Percentiles rank a stretch among this genome's conserved stretches.
phyloP scores from a whole-genome alignment of 2,113 vertebrate genomes.

The Ascaphus truei region DNA sequence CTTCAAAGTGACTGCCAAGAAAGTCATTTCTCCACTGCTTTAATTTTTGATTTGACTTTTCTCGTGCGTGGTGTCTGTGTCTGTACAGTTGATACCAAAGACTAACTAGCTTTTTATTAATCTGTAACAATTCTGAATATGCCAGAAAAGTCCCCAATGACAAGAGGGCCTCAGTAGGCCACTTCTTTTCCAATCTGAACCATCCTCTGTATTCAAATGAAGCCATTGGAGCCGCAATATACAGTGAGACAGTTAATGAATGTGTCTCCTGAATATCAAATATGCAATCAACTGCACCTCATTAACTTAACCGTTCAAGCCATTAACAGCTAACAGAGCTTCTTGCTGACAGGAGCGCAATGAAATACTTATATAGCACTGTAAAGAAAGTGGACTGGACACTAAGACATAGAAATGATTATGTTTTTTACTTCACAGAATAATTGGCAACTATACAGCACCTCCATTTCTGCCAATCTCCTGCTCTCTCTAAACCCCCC shows the following conservation, averaged over 20 bases:
- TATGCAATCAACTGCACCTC: constrained; percentile 38
- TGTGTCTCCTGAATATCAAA: constrained; percentile 38
- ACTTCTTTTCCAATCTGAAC: constrained; percentile 20
- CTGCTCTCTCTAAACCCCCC: too few species aligned
- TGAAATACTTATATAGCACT: constrained; percentile 18
- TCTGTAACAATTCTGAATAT: constrained; percentile 35
- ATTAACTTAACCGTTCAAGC: constrained; percentile 38
- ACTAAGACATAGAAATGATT: constrained; percentile 20
- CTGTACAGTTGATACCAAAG: constrained; percentile 20
- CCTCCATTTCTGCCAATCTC: too few species aligned
- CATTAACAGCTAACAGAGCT: constrained; percentile 38
- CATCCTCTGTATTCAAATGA: constrained; percentile 36
- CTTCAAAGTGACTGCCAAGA: constrained; percentile 8
- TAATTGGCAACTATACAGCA: not conserved
- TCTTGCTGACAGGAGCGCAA: constrained; percentile 33
- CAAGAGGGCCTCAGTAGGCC: constrained; percentile 12
- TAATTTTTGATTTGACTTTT: constrained; percentile 33
- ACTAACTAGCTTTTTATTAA: constrained; percentile 38
- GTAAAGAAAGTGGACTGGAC: constrained; percentile 11
- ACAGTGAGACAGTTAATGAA: constrained; percentile 37
- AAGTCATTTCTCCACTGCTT: not conserved
- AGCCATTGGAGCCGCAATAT: constrained; percentile 33
- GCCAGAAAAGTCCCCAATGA: constrained; percentile 34
- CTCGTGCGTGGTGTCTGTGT: constrained; percentile 7
- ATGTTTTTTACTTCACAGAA: not conserved